phyloP scores from a whole-genome alignment of 2,113 vertebrate species.

The Gadus macrocephalus region DNA sequence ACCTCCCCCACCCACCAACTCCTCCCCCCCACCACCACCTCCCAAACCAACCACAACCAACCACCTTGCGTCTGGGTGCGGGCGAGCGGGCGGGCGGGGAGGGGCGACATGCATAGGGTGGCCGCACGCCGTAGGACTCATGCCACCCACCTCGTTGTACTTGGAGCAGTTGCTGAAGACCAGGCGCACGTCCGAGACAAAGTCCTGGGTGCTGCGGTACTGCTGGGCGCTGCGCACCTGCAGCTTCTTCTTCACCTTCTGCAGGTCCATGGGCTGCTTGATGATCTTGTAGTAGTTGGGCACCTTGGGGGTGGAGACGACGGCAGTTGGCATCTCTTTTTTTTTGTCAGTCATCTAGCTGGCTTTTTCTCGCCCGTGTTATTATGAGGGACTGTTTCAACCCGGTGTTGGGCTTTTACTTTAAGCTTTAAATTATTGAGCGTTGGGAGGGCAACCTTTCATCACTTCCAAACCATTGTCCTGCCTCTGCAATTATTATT shows the following conservation, averaged over 20 bases:
- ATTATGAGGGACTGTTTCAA: no score
- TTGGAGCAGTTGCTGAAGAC: slow-evolving; percentile 98
- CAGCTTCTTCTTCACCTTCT: slow-evolving; percentile 91
- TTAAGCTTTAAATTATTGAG: no score
- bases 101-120: background rate
- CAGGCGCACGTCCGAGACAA: slow-evolving; percentile 91
- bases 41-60: no score
- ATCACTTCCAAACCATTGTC: no score
- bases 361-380: no score
- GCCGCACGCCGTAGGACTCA: slow-evolving; percentile 40
- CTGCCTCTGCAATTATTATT: no score
- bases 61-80: background rate
- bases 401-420: no score
- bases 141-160: slow-evolving; percentile 98
- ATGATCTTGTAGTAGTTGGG: slow-evolving; percentile 99
- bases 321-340: no score
- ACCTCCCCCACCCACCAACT: no score
- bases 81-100: background rate
- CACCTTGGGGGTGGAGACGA: slow-evolving; percentile 71
- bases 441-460: no score
- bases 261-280: slow-evolving; percentile 97
- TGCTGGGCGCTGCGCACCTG: slow-evolving; percentile 89
- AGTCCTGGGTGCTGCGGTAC: slow-evolving; percentile 86
- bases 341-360: no score
- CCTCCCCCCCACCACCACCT: no score